Evolutionary conservation across 2,113 vertebrate species (phyloP).

Genomic region (Gallinago media): DNA sequence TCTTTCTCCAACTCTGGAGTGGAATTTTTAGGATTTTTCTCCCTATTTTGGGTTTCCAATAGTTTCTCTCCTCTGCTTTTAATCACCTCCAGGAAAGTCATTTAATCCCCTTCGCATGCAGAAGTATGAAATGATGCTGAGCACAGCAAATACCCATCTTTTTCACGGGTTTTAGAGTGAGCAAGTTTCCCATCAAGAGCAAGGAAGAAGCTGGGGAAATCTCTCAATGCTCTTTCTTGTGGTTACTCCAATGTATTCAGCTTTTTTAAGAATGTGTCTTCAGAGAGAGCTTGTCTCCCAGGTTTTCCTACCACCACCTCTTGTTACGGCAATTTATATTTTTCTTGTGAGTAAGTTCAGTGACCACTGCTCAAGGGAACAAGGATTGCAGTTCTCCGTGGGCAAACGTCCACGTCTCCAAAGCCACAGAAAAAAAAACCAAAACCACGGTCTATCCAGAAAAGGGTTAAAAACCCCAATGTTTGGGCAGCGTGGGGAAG

Average conservation of each 20-base stretch:
- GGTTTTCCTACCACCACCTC: neutral
- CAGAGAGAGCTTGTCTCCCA: neutral
- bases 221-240: too few species aligned
- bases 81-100: neutral
- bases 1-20: neutral
- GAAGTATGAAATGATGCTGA: neutral
- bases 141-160: neutral
- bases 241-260: neutral
- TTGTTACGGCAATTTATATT: neutral
- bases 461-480: rapidly evolving
- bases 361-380: neutral
- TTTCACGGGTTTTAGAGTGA: neutral
- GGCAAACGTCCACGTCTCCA: neutral
- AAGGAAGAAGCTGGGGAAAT: too few species aligned
- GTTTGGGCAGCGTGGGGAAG: neutral
- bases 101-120: neutral
- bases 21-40: neutral
- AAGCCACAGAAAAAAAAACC: neutral
- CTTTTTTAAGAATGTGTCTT: neutral
- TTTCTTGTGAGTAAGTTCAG: neutral
- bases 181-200: neutral
- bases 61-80: neutral
- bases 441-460: neutral
- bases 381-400: neutral
- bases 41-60: neutral